phyloP scores from a whole-genome alignment of 1,140 invertebrate genomes.

The Eurosta solidaginis region DNA sequence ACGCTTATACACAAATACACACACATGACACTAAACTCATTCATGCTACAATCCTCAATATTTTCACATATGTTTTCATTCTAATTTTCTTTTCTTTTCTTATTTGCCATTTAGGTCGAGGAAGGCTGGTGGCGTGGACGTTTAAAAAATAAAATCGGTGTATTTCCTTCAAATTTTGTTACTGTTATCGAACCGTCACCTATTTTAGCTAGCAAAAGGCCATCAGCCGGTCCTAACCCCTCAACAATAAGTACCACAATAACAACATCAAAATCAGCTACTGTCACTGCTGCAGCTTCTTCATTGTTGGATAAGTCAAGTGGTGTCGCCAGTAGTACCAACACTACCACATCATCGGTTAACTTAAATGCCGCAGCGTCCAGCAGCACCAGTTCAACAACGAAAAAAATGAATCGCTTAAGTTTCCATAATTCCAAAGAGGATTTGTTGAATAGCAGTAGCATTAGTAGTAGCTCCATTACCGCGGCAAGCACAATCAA shows the following conservation, averaged over 20 bases:
- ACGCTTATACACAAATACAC: background rate
- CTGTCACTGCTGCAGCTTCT: constrained; percentile 42
- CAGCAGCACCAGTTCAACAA: constrained; percentile 39
- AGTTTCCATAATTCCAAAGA: constrained; percentile 41
- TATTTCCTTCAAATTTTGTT: constrained; percentile 95
- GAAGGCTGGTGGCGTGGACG: constrained; percentile 90
- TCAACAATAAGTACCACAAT: constrained; percentile 21
- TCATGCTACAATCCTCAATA: too few relatives aligned
- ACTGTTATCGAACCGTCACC: constrained; percentile 65
- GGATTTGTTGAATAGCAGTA: constrained; percentile 34
- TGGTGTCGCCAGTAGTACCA: constrained; percentile 39
- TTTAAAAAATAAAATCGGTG: constrained; percentile 75
- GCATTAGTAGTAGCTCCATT: background rate
- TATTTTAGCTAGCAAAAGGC: constrained; percentile 53
- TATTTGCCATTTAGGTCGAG: constrained; percentile 63
- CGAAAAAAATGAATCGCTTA: constrained; percentile 45
- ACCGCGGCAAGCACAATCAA: constrained; percentile 4
- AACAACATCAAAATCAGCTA: constrained; percentile 44
- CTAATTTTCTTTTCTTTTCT: constrained; percentile 25
- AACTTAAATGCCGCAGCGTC: constrained; percentile 31
- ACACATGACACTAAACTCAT: background rate
- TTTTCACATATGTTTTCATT: too few relatives aligned
- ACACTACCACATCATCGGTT: constrained; percentile 37
- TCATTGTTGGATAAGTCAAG: constrained; percentile 23
- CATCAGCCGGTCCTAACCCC: constrained; percentile 43